Evolutionary conservation across 2,113 vertebrate genomes (phyloP), one percentile per base, ranked within the genome.

Genomic region (Gadus macrocephalus): DNA sequence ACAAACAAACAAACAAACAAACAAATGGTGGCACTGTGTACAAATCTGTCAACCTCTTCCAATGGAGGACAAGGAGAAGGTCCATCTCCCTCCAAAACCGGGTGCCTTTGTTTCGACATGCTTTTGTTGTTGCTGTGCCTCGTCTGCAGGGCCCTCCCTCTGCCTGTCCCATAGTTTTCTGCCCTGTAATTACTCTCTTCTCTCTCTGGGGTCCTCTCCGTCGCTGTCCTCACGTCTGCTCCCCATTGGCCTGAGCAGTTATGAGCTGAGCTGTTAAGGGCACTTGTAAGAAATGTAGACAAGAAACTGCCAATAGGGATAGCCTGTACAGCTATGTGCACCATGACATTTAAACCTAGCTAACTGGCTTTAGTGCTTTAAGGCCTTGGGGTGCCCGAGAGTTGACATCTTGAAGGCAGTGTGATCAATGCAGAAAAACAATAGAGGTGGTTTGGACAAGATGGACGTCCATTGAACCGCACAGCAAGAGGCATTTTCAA

Each of bases 151-250:
- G 77, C 70, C 68, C 73, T 82, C 75, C 72, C 76, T 73, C 67
- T 69, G 67, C 82, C 68, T 79, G 61, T n/a, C 42, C 67, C 60
- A 53, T 65, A 68, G 59, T 42, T 42, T 62, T 67, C 64, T 72
- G 69, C 71, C 69, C 75, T 87, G 80, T 86, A 83, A 87, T 89
- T 89, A 88, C 59, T 19, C 42, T 49, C 42, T 49, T 49, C 42
- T 58, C 55, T 58, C 55, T 58, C 55, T 58, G 15, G 15, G 20
- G 60, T 27, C 55, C 70, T 62, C 69, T 20, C 78, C 69, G 74
- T 84, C 75, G 56, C 77, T 80, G 69, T 81, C 62, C 49, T 27
- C 66, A 70, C 69, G 3, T 74, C 64, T 68, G 75, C 67, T 27
- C 16, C 28, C 16, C n/a, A 42, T 62, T 9, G 58, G 35, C 35